Evolutionary conservation across 1,140 invertebrate species (phyloP).

Genomic region (Akabosia matsudoensis): DNA sequence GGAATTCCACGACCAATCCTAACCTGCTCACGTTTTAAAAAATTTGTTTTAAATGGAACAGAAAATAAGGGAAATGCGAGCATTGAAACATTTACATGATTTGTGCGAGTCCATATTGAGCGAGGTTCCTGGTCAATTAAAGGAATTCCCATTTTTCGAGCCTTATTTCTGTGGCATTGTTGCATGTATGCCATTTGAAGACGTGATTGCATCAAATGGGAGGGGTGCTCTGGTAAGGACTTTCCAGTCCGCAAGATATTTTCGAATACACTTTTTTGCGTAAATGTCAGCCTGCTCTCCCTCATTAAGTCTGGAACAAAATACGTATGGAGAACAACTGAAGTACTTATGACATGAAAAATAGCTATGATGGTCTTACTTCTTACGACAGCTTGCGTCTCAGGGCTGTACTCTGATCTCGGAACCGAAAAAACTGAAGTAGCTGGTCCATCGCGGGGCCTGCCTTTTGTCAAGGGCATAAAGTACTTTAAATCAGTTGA

Average conservation of each 20-base stretch:
- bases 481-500: neutral
- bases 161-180: conserved; percentile 10
- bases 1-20: neutral
- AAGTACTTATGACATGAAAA: too few species aligned
- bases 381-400: conserved; percentile 1
- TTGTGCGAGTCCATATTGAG: neutral
- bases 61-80: neutral
- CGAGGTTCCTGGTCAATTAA: neutral
- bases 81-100: neutral
- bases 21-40: neutral
- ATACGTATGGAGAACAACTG: neutral
- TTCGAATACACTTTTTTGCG: neutral
- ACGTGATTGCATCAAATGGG: neutral
- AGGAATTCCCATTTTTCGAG: neutral
- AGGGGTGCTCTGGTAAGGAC: conserved; percentile 6
- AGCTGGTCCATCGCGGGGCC: neutral
- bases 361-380: neutral
- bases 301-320: conserved; percentile 1
- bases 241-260: conserved; percentile 6
- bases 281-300: conserved; percentile 16
- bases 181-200: neutral
- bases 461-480: neutral
- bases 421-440: conserved; percentile 2
- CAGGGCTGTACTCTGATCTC: neutral
- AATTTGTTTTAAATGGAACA: neutral